Conservation (phyloP, 2,888 invertebrate genomes). For the Orthonevra nobilis region DNA sequence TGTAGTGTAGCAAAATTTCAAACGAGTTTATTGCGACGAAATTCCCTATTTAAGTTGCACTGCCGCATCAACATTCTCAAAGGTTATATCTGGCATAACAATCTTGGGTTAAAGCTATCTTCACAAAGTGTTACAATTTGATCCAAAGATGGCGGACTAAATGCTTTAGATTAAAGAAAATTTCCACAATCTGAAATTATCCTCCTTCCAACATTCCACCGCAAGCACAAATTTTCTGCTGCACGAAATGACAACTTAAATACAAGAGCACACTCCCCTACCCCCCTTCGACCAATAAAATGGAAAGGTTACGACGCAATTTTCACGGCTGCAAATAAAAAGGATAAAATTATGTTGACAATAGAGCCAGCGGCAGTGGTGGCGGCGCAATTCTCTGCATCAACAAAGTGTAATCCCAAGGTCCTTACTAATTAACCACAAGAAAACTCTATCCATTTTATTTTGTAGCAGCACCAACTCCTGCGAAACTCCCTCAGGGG, state of each 20-base stretch:
- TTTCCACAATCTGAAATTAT: constrained; percentile 38
- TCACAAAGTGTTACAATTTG: constrained; percentile 39
- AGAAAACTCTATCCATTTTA: constrained; percentile 59
- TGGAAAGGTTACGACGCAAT: constrained; percentile 47
- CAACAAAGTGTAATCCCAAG: constrained; percentile 41
- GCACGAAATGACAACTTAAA: constrained; percentile 41
- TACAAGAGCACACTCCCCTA: constrained; percentile 17
- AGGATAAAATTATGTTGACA: constrained; percentile 63
- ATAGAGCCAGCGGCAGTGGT: constrained; percentile 6
- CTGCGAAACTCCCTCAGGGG: not conserved
- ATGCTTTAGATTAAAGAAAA: constrained; percentile 50
- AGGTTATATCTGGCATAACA: not conserved
- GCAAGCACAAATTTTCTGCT: constrained; percentile 5
- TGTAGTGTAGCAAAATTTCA: too few species aligned
- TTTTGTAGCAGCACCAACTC: constrained; percentile 10
- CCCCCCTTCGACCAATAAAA: constrained; percentile 28
- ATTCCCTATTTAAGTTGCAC: too few species aligned
- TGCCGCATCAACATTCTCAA: too few species aligned
- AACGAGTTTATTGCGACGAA: too few species aligned
- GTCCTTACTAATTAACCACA: constrained; percentile 60
- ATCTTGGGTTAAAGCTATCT: constrained; percentile 29
- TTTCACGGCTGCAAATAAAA: constrained; percentile 56
- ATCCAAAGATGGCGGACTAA: constrained; percentile 37
- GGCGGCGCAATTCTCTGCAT: not conserved
- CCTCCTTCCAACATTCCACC: constrained; percentile 3